These are phyloP conservation scores for Trichacis sp. DNA, from an alignment of 2,888 invertebrate species.

Conservation along the genomic window DNA sequence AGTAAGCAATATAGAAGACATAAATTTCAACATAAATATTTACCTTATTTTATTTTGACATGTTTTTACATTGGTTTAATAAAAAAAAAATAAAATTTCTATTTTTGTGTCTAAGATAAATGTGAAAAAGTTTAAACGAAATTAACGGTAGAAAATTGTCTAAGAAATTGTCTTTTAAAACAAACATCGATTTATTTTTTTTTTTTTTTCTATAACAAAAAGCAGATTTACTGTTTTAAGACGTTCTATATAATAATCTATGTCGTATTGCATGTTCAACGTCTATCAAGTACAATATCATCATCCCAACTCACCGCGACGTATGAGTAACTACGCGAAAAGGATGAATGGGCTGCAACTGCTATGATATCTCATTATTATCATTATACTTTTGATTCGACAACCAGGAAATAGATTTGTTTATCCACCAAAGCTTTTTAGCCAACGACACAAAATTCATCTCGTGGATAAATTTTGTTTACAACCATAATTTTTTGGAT, in stretches of 20 bases:
- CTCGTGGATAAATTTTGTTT: slow-evolving; percentile 7
- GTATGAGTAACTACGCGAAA: neutral
- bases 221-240: neutral
- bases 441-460: slow-evolving; percentile 7
- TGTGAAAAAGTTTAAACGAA: neutral
- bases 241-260: slow-evolving; percentile 3
- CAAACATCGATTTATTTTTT: slow-evolving; percentile 4
- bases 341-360: slow-evolving; percentile 2
- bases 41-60: too few species aligned
- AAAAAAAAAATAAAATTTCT: too few species aligned
- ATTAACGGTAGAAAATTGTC: neutral
- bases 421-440: slow-evolving; percentile 1
- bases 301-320: neutral
- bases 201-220: slow-evolving; percentile 4
- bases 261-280: slow-evolving; percentile 1
- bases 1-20: too few species aligned
- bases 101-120: too few species aligned
- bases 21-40: too few species aligned
- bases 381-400: slow-evolving; percentile 8
- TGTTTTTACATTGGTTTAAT: too few species aligned
- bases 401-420: slow-evolving; percentile 11
- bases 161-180: slow-evolving; percentile 3
- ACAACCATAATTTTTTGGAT: neutral
- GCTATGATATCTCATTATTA: slow-evolving; percentile 9
- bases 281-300: neutral